These are phyloP conservation scores for Bathynomus jamesi DNA, from an alignment of 1,140 invertebrate genomes.

Conservation along the genomic window DNA sequence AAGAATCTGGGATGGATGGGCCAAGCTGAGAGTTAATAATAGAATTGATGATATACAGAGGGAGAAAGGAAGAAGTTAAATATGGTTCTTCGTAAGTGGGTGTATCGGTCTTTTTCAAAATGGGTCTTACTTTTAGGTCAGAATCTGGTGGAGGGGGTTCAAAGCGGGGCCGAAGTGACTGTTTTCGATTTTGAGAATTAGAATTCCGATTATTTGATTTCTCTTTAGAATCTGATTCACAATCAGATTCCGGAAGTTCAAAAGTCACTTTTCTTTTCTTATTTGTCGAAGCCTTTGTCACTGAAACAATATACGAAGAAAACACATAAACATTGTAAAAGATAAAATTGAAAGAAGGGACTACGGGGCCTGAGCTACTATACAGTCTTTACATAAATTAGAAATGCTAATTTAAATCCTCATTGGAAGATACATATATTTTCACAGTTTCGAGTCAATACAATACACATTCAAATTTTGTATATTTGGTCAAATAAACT, in stretches of 20 bases:
- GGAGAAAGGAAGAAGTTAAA: not conserved
- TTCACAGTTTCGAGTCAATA: too few species aligned
- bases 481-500: too few species aligned
- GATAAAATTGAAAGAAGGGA: too few species aligned
- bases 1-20: not conserved
- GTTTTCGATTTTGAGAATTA: not conserved
- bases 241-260: not conserved
- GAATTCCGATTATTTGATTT: too few species aligned
- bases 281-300: not conserved
- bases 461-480: too few species aligned
- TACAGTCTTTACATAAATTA: too few species aligned
- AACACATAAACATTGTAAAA: too few species aligned
- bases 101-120: not conserved
- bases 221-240: not conserved
- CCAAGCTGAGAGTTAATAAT: not conserved
- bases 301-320: not conserved
- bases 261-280: not conserved
- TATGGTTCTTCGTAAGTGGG: not conserved
- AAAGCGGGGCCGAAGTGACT: too few species aligned
- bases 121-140: not conserved
- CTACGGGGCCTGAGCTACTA: too few species aligned
- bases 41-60: not conserved
- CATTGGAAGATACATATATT: too few species aligned
- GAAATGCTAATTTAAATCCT: too few species aligned
- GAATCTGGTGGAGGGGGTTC: not conserved